Conservation (phyloP, 2,113 vertebrate genomes). For the Cyprinodon variegatus region DNA sequence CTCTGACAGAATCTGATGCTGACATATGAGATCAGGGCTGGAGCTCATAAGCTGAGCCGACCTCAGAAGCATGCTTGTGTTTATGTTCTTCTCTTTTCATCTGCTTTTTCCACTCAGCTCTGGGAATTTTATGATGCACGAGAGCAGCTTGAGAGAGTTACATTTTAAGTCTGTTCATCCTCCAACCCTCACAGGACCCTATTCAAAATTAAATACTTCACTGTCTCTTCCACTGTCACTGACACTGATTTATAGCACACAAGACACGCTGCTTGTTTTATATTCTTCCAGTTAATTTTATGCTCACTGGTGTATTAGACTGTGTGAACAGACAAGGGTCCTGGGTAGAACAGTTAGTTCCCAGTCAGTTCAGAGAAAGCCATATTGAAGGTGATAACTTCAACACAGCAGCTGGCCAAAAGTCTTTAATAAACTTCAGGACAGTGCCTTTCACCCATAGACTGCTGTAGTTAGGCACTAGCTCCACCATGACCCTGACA, state of each 20-base stretch:
- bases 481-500: too few relatives aligned
- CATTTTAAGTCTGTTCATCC: conserved; percentile 51
- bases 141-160: conserved; percentile 38
- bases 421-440: background rate
- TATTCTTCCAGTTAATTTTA: conserved; percentile 15
- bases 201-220: conserved; percentile 62
- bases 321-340: background rate
- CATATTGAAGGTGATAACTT: background rate
- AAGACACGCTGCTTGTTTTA: conserved; percentile 10
- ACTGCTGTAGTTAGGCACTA: too few relatives aligned
- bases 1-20: conserved; percentile 46
- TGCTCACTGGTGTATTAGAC: background rate
- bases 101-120: conserved; percentile 31
- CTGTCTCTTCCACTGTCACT: conserved; percentile 44
- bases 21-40: conserved; percentile 59
- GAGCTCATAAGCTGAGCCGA: conserved; percentile 37
- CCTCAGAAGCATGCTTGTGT: conserved; percentile 51
- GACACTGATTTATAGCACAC: conserved; percentile 39
- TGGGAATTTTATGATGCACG: conserved; percentile 45
- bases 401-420: background rate
- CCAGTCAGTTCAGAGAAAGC: background rate
- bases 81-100: conserved; percentile 59
- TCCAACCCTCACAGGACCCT: conserved; percentile 30
- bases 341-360: background rate
- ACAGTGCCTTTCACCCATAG: too few relatives aligned